Base-by-base conservation (phyloP, 2,888 invertebrate genomes). In the Camptogramma bilineatum region DNA sequence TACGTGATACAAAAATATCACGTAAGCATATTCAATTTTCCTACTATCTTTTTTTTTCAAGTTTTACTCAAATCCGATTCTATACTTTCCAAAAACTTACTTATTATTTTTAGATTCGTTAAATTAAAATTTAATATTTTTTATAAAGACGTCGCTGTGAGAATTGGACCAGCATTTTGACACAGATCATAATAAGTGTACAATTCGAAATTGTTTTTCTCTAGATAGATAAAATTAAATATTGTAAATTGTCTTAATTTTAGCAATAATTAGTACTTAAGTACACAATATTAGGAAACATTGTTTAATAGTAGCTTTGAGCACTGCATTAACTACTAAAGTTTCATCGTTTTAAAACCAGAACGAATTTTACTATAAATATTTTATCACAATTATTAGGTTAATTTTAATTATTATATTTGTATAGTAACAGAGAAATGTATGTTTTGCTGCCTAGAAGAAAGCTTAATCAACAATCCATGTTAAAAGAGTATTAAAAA, bases 251-350 rank as follows among this genome's bases (percentile, higher is more conserved):
- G 44, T 44, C 44, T 44, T 44, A 44, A 16, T 48, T 48, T 19
- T 21, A 48, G 24, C 13, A 18, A n/a, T n/a, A n/a, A 9, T n/a
- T 42, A 58, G 48, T 51, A 64, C 48, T 70, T 75, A 75, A 74
- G 74, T 74, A 75, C 73, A 65, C 52, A 59, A 39, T 52, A 52
- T 56, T 63, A 64, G 69, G 65, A 64, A 62, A 65, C 57, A 10
- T 54, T 62, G 56, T 64, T 55, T 51, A 57, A 66, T 34, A 17
- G 50, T 52, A 66, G 70, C 71, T 75, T 76, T 73, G 75, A 76
- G 76, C 76, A 70, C 71, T 71, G 52, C n/a, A 24, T 44, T 31
- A 44, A 13, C 50, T 58, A 57, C 21, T 10, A 44, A 13, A 51
- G 7, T 39, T 44, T 44, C 3, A 39, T 59, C 31, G 19, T 58